These are phyloP conservation scores for Falco cherrug DNA, from an alignment of 2,797 vertebrate genomes.

Conservation along the genomic window DNA sequence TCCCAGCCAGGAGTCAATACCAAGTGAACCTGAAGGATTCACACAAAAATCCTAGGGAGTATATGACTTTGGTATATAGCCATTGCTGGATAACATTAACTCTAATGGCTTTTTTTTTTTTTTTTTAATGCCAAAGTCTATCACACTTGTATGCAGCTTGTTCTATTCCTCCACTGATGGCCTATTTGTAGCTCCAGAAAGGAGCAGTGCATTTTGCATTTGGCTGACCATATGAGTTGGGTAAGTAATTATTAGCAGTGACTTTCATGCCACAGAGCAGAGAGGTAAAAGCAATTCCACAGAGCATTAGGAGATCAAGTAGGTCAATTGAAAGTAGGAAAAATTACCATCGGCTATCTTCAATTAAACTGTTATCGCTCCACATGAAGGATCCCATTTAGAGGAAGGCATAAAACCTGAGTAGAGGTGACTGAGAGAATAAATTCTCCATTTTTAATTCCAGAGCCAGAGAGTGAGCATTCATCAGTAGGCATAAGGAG, in stretches of 20 bases:
- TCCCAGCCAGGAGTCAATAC: not conserved
- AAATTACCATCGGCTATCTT: slow-evolving; percentile 40
- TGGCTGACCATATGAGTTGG: not conserved
- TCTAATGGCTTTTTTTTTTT: not conserved
- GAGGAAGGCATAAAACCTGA: slow-evolving; percentile 49
- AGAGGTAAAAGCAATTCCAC: slow-evolving; percentile 52
- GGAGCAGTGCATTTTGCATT: not conserved
- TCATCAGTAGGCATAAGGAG: slow-evolving; percentile 20
- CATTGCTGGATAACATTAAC: not conserved
- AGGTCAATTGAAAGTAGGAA: slow-evolving; percentile 53
- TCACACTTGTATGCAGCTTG: not conserved
- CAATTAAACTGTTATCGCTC: slow-evolving; percentile 64
- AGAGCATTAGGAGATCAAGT: slow-evolving; percentile 41
- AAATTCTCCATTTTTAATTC: slow-evolving; percentile 54
- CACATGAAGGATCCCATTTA: slow-evolving; percentile 60
- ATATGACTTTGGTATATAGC: not conserved
- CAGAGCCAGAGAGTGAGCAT: not conserved
- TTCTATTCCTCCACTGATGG: not conserved
- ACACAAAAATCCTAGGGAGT: not conserved
- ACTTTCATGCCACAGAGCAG: slow-evolving; percentile 17
- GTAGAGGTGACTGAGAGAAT: slow-evolving; percentile 13
- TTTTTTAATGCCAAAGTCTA: no score
- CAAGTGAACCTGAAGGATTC: not conserved
- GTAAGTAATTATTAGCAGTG: not conserved
- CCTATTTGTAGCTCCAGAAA: not conserved